Conservation (phyloP, 2,797 vertebrate species). For the Chiropotes sagulatus region DNA sequence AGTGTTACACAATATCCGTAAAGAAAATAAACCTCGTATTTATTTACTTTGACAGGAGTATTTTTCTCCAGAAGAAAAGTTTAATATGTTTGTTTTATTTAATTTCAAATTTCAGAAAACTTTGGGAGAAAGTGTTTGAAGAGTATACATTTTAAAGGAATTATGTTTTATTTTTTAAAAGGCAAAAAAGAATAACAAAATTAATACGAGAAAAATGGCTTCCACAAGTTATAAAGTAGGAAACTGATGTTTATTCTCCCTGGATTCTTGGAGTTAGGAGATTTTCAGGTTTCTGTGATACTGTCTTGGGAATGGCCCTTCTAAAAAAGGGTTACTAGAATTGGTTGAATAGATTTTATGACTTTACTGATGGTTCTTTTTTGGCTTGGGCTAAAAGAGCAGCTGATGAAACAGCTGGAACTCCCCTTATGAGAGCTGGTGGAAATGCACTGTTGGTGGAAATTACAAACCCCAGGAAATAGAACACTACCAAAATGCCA, state of each 20-base stretch:
- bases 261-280: neutral
- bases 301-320: neutral
- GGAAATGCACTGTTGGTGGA: constrained; percentile 17
- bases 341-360: neutral
- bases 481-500: neutral
- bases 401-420: constrained; percentile 65
- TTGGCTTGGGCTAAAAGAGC: constrained; percentile 44
- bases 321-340: neutral
- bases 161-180: constrained; percentile 49
- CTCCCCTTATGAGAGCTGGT: constrained; percentile 36
- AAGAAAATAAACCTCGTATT: constrained; percentile 17
- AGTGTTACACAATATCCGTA: neutral
- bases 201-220: neutral
- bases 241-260: neutral
- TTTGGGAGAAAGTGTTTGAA: constrained; percentile 33
- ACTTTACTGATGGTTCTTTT: constrained; percentile 29
- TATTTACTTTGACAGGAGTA: constrained; percentile 25
- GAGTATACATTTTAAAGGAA: constrained; percentile 8
- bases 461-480: constrained; percentile 21
- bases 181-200: neutral
- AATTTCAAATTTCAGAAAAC: constrained; percentile 44
- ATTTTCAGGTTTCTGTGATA: neutral
- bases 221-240: neutral
- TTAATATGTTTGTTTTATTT: constrained; percentile 36
- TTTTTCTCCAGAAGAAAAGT: neutral